Evolutionary conservation across 1,140 invertebrate genomes (phyloP), one percentile per base, ranked within the genome.

Genomic region (Arion vulgaris): DNA sequence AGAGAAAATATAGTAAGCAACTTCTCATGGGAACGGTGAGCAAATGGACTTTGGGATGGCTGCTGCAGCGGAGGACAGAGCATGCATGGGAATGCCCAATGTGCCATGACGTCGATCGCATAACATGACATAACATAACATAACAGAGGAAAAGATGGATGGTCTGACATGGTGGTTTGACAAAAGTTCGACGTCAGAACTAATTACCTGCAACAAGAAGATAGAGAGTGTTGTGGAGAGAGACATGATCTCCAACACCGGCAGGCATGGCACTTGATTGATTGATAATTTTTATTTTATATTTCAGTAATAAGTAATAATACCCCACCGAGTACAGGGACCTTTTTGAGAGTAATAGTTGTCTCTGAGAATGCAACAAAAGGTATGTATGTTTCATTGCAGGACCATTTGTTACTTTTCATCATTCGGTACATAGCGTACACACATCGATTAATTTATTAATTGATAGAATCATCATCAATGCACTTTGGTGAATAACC

Each of bases 261-360:
- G n/a, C n/a, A n/a, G n/a, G n/a, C n/a, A n/a, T n/a, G n/a, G n/a
- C n/a, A n/a, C n/a, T n/a, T n/a, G n/a, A n/a, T n/a, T n/a, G n/a
- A n/a, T n/a, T n/a, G 9, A n/a, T 23, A 23, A 57, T 11, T 19
- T 11, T n/a, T 15, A 5, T 23, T 5, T 69, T 39, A n/a, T 80
- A n/a, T 80, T 84, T 68, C 81, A 85, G 84, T 78, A 13, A 45
- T n/a, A 5, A 69, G 81, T 15, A 85, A 85, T 15, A 85, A 85
- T 36, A 82, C 34, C 38, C 84, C 84, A 11, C 84, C 84, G 78
- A 49, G 57, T 13, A 77, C 77, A 28, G 75, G 80, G 39, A 36
- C 71, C 4, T 80, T 66, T 78, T 26, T 26, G 13, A 19, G 9
- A 17, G 38, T 28, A 1, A 49, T 85, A 15, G 32, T 85, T 19